Base-by-base conservation (phyloP, 1,140 invertebrate species). In the Drosophila malerkotliana region DNA sequence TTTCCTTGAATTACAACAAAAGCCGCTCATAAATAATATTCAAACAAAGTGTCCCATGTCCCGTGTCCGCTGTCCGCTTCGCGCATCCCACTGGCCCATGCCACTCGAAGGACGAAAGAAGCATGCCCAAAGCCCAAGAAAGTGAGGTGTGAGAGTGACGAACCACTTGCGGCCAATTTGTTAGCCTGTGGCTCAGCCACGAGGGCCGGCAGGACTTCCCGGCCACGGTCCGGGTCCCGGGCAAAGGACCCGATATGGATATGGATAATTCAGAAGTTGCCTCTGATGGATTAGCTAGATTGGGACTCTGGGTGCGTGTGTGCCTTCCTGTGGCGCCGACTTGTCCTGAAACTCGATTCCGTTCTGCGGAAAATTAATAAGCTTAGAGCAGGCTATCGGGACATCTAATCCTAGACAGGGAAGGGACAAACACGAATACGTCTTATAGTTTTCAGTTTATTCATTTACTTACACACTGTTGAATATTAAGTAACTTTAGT, bases 1-100 rank as follows among this genome's bases (percentile, higher is more conserved):
- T 85, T 85, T 85, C 72, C 81, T 85, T 85, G 81, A 84, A 80
- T 84, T 80, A 85, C 81, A 85, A 85, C 68, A 85, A 84, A 84
- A 85, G 81, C 82, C 79, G 63, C 68, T 77, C 81, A 84, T 85
- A 84, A 84, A 84, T 84, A 84, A 84, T 75, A 84, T 77, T 81
- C 77, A 84, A 84, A 84, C 82, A 81, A 84, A 84, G 81, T 84
- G 82, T 85, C 81, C 81, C 47, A 58, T 83, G 64, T 77, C 79
- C 79, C 0, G 0, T 64, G 64, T 66, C 60, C 59, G n/a, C 1
- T 1, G 26, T 18, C 34, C 57, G 21, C 1, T 49, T 49, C 66
- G 61, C 59, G 10, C 68, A 32, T 69, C 51, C 44, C 48, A 37
- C 56, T 39, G 66, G 62, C 30, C 26, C 26, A 26, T 10, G 21